Percentiles rank a stretch among this genome's conserved stretches.
These are phyloP conservation scores for Eilema sororculum DNA, from an alignment of 2,888 invertebrate species.

Conservation along the genomic window DNA sequence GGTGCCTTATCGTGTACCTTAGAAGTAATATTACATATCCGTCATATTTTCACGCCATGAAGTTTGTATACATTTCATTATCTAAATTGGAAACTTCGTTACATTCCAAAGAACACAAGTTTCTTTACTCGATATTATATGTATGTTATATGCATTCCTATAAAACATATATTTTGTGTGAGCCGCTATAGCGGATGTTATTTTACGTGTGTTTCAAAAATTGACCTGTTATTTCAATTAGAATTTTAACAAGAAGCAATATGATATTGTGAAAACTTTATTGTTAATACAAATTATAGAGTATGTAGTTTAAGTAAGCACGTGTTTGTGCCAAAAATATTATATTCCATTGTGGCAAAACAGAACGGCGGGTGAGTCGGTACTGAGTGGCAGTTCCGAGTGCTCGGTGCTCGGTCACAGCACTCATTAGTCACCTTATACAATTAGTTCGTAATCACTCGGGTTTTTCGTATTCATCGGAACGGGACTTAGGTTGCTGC, in stretches of 20 bases:
- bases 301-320: slow-evolving; percentile 69
- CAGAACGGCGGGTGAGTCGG: slow-evolving; percentile 22
- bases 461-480: slow-evolving; percentile 12
- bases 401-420: slow-evolving; percentile 32
- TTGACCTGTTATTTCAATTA: slow-evolving; percentile 49
- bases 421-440: slow-evolving; percentile 30
- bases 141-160: slow-evolving; percentile 75
- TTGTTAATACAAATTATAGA: slow-evolving; percentile 69
- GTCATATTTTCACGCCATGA: slow-evolving; percentile 43
- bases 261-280: slow-evolving; percentile 75
- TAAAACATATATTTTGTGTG: slow-evolving; percentile 67
- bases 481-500: slow-evolving; percentile 37
- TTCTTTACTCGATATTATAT: slow-evolving; percentile 69
- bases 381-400: slow-evolving; percentile 24
- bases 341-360: slow-evolving; percentile 58
- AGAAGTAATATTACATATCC: slow-evolving; percentile 65
- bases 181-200: slow-evolving; percentile 64
- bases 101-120: slow-evolving; percentile 83
- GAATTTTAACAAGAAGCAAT: slow-evolving; percentile 75
- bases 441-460: slow-evolving; percentile 27
- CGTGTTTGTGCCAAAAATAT: slow-evolving; percentile 76
- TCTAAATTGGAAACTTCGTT: slow-evolving; percentile 71
- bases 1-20: slow-evolving; percentile 79
- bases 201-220: slow-evolving; percentile 48
- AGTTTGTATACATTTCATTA: slow-evolving; percentile 41